These are phyloP conservation scores for Alsophila aescularia DNA, from an alignment of 2,888 invertebrate genomes.

Conservation along the genomic window DNA sequence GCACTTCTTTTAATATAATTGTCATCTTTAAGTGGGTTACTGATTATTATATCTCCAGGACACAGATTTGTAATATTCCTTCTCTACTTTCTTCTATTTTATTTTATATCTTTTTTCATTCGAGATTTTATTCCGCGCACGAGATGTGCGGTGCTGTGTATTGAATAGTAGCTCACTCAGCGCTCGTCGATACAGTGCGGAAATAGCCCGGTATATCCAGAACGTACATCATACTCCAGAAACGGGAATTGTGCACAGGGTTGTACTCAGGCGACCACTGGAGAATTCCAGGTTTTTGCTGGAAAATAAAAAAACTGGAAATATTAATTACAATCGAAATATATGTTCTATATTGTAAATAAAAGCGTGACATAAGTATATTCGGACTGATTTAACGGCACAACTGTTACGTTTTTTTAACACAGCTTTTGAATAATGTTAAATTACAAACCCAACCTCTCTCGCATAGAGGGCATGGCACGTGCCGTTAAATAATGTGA, in stretches of 20 bases:
- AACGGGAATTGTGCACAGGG: conserved; percentile 62
- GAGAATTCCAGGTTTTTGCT: conserved; percentile 55
- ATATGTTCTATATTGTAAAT: not conserved
- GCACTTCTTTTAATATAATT: no score
- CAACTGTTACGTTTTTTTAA: not conserved
- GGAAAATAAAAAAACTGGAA: not conserved
- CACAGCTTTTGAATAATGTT: not conserved
- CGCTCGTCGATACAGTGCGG: conserved; percentile 48
- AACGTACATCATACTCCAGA: conserved; percentile 74
- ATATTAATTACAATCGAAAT: not conserved
- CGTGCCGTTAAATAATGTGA: conserved; percentile 17
- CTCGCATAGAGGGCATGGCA: conserved; percentile 18
- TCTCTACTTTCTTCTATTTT: no score
- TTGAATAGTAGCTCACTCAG: conserved; percentile 1
- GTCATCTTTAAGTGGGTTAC: no score
- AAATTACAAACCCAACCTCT: conserved; percentile 14
- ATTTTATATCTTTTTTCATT: no score
- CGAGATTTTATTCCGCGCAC: not conserved
- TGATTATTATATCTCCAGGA: no score
- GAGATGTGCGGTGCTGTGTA: no score
- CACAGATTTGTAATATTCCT: no score
- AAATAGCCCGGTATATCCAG: conserved; percentile 57
- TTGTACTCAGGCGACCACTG: conserved; percentile 59
- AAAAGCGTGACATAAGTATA: not conserved
- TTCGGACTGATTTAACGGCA: not conserved